These are phyloP conservation scores for Ginglymostoma cirratum DNA, from an alignment of 2,113 vertebrate genomes.

Conservation along the genomic window DNA sequence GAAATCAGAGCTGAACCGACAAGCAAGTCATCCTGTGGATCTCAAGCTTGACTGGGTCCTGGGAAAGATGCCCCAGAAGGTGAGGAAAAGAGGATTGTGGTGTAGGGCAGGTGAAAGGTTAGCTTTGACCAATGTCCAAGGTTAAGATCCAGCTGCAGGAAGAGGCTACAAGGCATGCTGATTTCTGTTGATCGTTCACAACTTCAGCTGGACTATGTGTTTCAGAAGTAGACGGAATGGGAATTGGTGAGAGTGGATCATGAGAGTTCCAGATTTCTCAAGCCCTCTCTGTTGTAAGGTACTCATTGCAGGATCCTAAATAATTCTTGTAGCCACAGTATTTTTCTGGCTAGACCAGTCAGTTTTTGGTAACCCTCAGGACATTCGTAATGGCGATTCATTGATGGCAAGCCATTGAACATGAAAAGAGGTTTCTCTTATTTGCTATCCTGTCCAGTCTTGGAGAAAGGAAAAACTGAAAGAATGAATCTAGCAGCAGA, in stretches of 20 bases:
- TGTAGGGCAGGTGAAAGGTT: neutral
- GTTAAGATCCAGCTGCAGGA: neutral
- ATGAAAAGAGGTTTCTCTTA: too few species aligned
- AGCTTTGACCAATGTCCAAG: neutral
- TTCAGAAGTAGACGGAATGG: neutral
- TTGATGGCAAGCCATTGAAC: too few species aligned
- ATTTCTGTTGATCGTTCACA: neutral
- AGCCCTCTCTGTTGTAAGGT: too few species aligned
- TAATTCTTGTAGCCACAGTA: too few species aligned
- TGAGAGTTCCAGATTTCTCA: neutral
- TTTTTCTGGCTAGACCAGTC: too few species aligned
- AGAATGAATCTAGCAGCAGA: too few species aligned
- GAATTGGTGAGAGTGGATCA: neutral
- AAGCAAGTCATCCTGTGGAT: constrained; percentile 61
- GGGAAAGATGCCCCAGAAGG: constrained; percentile 87
- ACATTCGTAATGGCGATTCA: too few species aligned
- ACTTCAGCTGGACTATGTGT: too few species aligned
- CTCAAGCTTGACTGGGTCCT: constrained; percentile 82
- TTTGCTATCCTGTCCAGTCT: too few species aligned
- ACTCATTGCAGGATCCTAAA: too few species aligned
- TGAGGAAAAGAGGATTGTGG: constrained; percentile 36
- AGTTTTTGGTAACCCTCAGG: too few species aligned
- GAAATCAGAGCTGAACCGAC: neutral
- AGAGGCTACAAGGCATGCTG: neutral
- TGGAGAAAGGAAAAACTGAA: too few species aligned